Evolutionary conservation across 1,140 invertebrate genomes (phyloP).

Genomic region (Charaxes varanes): DNA sequence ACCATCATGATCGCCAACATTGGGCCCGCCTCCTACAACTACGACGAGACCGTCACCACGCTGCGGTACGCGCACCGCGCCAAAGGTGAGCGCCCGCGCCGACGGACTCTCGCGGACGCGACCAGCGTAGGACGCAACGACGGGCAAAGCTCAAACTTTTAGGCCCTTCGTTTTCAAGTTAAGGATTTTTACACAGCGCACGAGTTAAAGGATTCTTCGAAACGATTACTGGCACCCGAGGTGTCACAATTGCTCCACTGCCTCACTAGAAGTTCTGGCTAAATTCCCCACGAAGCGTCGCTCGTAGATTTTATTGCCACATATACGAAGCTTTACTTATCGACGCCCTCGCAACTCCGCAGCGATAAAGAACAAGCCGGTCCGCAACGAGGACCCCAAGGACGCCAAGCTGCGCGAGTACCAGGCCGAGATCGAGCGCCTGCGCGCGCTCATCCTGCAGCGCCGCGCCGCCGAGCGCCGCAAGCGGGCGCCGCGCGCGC

Average conservation of each 20-base stretch:
- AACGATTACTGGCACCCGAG: too few relatives aligned
- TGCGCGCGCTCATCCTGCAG: slow-evolving; percentile 73
- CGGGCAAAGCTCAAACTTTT: too few relatives aligned
- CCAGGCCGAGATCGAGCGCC: slow-evolving; percentile 87
- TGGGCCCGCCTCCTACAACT: slow-evolving; percentile 96
- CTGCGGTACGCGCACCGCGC: slow-evolving; percentile 94
- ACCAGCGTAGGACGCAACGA: too few relatives aligned
- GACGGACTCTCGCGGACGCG: neutral
- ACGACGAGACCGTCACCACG: slow-evolving; percentile 95
- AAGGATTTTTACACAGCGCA: too few relatives aligned
- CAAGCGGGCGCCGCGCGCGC: slow-evolving; percentile 13
- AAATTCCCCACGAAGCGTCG: too few relatives aligned
- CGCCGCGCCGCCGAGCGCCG: slow-evolving; percentile 37
- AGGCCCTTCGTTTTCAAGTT: too few relatives aligned
- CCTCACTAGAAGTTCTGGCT: too few relatives aligned
- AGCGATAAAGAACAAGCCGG: slow-evolving; percentile 95
- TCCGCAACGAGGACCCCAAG: slow-evolving; percentile 97
- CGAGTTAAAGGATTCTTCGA: too few relatives aligned
- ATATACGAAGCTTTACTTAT: too few relatives aligned
- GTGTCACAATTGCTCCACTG: too few relatives aligned
- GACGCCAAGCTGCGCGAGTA: slow-evolving; percentile 92
- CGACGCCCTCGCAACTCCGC: slow-evolving; percentile 14
- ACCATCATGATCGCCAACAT: slow-evolving; percentile 98
- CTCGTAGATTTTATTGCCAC: too few relatives aligned
- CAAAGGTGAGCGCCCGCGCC: slow-evolving; percentile 77